Percentiles rank a stretch among this genome's conserved stretches.
phyloP scores from a whole-genome alignment of 2,113 vertebrate species.

The Melanotaenia duboulayi region DNA sequence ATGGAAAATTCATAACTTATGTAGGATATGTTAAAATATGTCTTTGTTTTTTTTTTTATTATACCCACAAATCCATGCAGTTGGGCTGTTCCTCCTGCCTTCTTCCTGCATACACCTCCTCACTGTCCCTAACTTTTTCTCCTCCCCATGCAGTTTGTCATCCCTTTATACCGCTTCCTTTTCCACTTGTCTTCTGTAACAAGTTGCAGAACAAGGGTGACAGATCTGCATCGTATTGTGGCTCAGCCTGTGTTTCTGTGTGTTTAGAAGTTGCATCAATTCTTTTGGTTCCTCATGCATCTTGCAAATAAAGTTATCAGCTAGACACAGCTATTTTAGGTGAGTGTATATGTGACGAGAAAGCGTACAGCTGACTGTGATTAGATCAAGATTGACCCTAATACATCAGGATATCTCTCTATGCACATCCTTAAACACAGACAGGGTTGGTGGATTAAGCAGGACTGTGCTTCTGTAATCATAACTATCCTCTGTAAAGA shows the following conservation, averaged over 20 bases:
- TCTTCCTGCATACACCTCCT: neutral
- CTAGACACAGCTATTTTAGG: slow-evolving; percentile 2
- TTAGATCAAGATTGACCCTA: slow-evolving; percentile 27
- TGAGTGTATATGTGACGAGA: slow-evolving; percentile 5
- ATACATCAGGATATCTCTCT: slow-evolving; percentile 26
- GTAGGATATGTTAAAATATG: neutral
- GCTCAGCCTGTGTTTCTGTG: neutral
- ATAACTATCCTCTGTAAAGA: slow-evolving; percentile 69
- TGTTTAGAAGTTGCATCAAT: neutral
- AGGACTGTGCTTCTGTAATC: slow-evolving; percentile 74
- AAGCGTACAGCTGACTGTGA: slow-evolving; percentile 9
- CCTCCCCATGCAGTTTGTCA: neutral
- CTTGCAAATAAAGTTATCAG: slow-evolving; percentile 13
- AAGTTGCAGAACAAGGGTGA: neutral
- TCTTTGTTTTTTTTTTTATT: neutral
- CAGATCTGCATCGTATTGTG: neutral
- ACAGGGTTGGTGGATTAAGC: slow-evolving; percentile 66
- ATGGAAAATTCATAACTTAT: slow-evolving; percentile 7
- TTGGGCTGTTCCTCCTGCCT: neutral
- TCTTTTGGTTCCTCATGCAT: neutral
- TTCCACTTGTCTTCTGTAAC: neutral
- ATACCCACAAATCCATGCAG: neutral
- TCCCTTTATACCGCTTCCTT: neutral
- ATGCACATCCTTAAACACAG: slow-evolving; percentile 20
- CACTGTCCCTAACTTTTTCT: neutral